Conservation (phyloP, 92 coral and sea anemone species). For the Phenganax marumi region DNA sequence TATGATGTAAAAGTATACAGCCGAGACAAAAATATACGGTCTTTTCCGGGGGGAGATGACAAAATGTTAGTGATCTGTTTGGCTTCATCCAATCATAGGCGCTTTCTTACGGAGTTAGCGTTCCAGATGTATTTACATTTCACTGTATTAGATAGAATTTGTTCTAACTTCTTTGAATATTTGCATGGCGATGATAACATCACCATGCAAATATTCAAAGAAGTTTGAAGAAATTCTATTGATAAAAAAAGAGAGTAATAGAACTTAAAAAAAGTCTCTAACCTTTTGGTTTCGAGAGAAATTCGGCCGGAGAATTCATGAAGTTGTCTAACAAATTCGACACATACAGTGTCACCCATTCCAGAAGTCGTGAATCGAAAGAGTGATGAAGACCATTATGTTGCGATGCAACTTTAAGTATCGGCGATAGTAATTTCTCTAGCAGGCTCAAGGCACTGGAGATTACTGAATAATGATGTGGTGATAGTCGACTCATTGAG, state of each 20-base stretch:
- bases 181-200: no score
- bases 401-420: slow-evolving; percentile 44
- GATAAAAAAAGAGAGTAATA: not conserved
- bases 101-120: no score
- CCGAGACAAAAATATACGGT: no score
- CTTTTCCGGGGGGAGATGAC: no score
- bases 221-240: no score
- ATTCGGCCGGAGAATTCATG: slow-evolving; percentile 10
- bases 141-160: no score
- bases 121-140: no score
- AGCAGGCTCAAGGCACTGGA: slow-evolving; percentile 74
- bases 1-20: no score
- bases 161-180: no score
- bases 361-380: slow-evolving; percentile 71
- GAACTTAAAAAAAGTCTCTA: not conserved
- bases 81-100: no score
- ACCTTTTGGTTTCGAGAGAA: slow-evolving; percentile 26
- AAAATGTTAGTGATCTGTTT: no score
- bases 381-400: slow-evolving; percentile 34
- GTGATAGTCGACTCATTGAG: slow-evolving; percentile 76
- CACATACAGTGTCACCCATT: slow-evolving; percentile 80
- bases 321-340: slow-evolving; percentile 80
- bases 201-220: not conserved
- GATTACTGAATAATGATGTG: slow-evolving; percentile 64
- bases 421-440: slow-evolving; percentile 63